These are phyloP conservation scores for Hippocampus mohnikei DNA, from an alignment of 2,113 vertebrate species.

Conservation along the genomic window DNA sequence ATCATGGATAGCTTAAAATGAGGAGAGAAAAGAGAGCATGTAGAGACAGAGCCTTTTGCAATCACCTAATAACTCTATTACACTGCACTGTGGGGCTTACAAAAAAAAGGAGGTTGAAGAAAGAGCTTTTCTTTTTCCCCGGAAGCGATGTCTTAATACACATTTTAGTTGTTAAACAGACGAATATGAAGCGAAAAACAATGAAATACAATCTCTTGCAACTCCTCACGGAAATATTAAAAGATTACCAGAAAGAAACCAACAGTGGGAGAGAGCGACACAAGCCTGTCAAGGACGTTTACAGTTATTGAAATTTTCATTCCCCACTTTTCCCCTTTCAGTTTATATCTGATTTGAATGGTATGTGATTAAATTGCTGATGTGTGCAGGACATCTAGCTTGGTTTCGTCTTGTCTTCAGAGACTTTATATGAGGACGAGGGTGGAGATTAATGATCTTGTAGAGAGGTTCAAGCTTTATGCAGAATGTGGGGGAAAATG, in stretches of 20 bases:
- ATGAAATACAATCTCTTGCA: slow-evolving; percentile 70
- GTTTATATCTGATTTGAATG: slow-evolving; percentile 68
- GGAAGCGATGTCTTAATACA: slow-evolving; percentile 76
- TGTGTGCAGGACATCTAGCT: slow-evolving; percentile 43
- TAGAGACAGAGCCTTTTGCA: slow-evolving; percentile 73
- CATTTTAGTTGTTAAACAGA: slow-evolving; percentile 77
- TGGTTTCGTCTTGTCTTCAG: slow-evolving; percentile 44
- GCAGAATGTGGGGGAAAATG: neutral
- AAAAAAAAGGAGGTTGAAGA: slow-evolving; percentile 43
- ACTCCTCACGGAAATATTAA: slow-evolving; percentile 69
- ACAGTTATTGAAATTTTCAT: slow-evolving; percentile 60
- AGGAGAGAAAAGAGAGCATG: slow-evolving; percentile 66
- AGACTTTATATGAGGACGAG: slow-evolving; percentile 39
- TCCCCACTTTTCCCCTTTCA: slow-evolving; percentile 8
- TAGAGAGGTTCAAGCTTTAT: neutral
- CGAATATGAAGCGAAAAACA: slow-evolving; percentile 74
- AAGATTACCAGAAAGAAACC: slow-evolving; percentile 75
- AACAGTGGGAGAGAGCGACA: slow-evolving; percentile 72
- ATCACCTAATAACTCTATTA: slow-evolving; percentile 81
- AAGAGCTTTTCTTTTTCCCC: slow-evolving; percentile 67
- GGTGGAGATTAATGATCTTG: slow-evolving; percentile 11
- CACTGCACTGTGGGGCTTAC: slow-evolving; percentile 68
- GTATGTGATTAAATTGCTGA: slow-evolving; percentile 74
- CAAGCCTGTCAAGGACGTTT: slow-evolving; percentile 66
- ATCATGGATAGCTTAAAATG: slow-evolving; percentile 72